A percentile compares a stretch with the other conserved stretches of the same genome.
These are phyloP conservation scores for Halichoerus grypus DNA, from an alignment of 2,113 vertebrate species.

Conservation along the genomic window DNA sequence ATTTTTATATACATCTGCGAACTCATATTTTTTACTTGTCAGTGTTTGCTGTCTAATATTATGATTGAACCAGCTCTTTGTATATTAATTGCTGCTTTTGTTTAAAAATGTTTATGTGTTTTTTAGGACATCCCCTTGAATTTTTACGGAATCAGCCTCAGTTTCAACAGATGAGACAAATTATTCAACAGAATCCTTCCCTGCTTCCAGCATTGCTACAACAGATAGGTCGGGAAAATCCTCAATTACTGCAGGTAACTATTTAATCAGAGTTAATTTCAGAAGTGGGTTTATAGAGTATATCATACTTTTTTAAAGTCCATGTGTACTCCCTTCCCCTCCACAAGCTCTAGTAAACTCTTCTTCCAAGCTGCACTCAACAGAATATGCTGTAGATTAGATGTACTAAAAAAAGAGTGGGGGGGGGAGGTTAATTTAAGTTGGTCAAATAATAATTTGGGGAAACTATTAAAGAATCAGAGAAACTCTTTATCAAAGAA, in stretches of 20 bases:
- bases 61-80: not conserved
- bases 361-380: not conserved
- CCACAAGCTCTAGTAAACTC: not conserved
- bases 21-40: not conserved
- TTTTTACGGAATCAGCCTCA: constrained; percentile 97
- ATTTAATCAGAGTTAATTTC: constrained; percentile 62
- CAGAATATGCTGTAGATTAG: not conserved
- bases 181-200: constrained; percentile 98
- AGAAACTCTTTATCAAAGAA: not conserved
- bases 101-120: constrained; percentile 55
- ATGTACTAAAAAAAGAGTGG: not conserved
- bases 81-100: not conserved
- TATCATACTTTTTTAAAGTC: not conserved
- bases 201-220: constrained; percentile 96
- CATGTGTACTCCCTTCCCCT: not conserved
- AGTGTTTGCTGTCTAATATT: not conserved
- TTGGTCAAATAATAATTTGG: not conserved
- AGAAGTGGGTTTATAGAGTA: not conserved
- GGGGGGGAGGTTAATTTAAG: not conserved
- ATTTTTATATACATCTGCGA: not conserved
- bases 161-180: constrained; percentile 98
- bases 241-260: constrained; percentile 95
- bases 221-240: constrained; percentile 97
- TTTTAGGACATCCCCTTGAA: constrained; percentile 94
- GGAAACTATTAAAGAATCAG: not conserved